Evolutionary conservation across 2,888 invertebrate species (phyloP), one percentile per base, ranked within the genome.

Genomic region (Geotrupes spiniger): DNA sequence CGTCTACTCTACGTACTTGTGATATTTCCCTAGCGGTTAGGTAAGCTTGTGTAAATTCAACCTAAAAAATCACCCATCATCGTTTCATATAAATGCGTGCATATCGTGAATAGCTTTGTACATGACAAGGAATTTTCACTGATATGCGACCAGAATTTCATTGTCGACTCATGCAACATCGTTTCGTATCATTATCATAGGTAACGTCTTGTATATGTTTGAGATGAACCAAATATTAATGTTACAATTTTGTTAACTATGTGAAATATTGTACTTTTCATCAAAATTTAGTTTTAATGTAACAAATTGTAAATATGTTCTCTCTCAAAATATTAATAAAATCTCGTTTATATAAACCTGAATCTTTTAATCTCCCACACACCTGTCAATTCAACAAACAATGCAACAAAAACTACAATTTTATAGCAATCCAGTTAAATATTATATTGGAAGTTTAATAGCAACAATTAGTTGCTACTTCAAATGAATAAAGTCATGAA

Each of bases 231-330:
- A 33, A 33, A 33, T 14, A 33, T 33, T 33, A 33, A 33, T 33
- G 21, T 21, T 21, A 21, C 21, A 21, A 6, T 21, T 21, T 21
- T 21, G 21, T 21, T 21, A 21, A 21, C 3, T 4, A 21, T 4
- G 21, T 21, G 6, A 21, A 21, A 21, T 21, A 21, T 21, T 21
- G 21, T 21, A 21, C 4, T 21, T 21, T 21, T 21, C 6, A 21
- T 4, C 21, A 21, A 21, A 21, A 15, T 33, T 33, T 33, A 33
- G 9, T 33, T 12, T 14, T 33, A 33, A 15, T 33, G 10, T 10
- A 33, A 33, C 14, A 33, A 33, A 33, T 33, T 33, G 33, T 33
- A 33, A 33, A 29, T 29, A 29, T 11, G 15, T 33, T 14, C 33
- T 33, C 14, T 33, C 33, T 33, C 21, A 21, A 21, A 21, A 33